Conservation (phyloP, 2,888 invertebrate species). For the Drosophila mimica region DNA sequence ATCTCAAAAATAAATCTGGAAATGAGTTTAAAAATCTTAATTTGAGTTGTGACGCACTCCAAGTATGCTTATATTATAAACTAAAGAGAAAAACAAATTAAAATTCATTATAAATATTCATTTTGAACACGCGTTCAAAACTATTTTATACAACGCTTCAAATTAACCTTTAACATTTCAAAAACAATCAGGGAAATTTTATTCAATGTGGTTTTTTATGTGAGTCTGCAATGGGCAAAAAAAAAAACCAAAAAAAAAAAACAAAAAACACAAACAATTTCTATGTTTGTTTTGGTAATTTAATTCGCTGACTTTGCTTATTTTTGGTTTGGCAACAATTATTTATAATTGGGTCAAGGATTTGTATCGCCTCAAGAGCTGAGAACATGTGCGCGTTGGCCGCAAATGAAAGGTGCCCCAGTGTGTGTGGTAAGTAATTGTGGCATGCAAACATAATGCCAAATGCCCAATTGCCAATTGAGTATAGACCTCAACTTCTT, state of each 20-base stretch:
- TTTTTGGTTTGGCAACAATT: conserved; percentile 70
- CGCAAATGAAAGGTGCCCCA: conserved; percentile 44
- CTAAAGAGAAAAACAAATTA: neutral
- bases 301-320: conserved; percentile 57
- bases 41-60: neutral
- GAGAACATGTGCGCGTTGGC: conserved; percentile 29
- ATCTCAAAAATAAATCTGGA: neutral
- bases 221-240: conserved; percentile 35
- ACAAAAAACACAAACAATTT: conserved; percentile 19
- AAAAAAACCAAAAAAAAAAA: conserved; percentile 14
- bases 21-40: neutral
- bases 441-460: conserved; percentile 67
- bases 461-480: conserved; percentile 37
- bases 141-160: conserved; percentile 5
- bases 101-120: conserved; percentile 25
- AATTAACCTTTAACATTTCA: conserved; percentile 56
- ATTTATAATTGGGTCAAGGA: conserved; percentile 79
- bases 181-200: conserved; percentile 20
- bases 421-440: conserved; percentile 69
- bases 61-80: neutral
- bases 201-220: conserved; percentile 34
- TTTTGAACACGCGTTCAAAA: neutral
- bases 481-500: neutral
- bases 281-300: conserved; percentile 80
- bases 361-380: conserved; percentile 57